Percentiles rank a stretch among this genome's conserved stretches.
Evolutionary conservation across 2,888 invertebrate species (phyloP).

Genomic region (Schrankia costaestrigalis): DNA sequence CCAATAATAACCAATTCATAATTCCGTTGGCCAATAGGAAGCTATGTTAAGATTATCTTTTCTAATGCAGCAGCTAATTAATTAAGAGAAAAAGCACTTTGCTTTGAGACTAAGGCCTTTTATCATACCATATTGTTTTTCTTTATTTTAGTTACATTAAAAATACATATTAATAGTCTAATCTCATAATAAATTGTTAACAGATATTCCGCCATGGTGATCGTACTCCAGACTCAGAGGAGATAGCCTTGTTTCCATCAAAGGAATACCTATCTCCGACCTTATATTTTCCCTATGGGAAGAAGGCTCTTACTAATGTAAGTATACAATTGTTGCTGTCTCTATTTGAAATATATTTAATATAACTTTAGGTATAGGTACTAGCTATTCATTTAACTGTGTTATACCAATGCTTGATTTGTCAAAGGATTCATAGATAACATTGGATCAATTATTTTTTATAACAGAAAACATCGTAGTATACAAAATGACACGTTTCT

Average conservation of each 20-base stretch:
- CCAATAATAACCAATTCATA: too few relatives aligned
- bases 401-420: too few relatives aligned
- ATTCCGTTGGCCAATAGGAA: too few relatives aligned
- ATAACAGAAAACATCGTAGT: too few relatives aligned
- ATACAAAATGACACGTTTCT: too few relatives aligned
- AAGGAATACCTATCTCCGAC: conserved; percentile 52
- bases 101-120: background rate
- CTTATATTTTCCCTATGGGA: conserved; percentile 82
- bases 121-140: background rate
- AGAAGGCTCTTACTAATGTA: conserved; percentile 84
- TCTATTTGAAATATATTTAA: background rate
- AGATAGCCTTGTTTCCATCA: conserved; percentile 75
- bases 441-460: too few relatives aligned
- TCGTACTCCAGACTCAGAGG: conserved; percentile 82
- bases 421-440: too few relatives aligned
- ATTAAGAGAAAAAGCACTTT: too few relatives aligned
- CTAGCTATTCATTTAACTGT: too few relatives aligned
- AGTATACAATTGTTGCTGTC: conserved; percentile 32
- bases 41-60: too few relatives aligned
- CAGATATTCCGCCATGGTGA: conserved; percentile 87
- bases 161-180: background rate
- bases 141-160: background rate
- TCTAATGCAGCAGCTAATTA: too few relatives aligned
- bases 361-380: too few relatives aligned
- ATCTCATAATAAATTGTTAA: conserved; percentile 12